Evolutionary conservation across 2,113 vertebrate species (phyloP), one percentile per base, ranked within the genome.

Genomic region (Cyphotilapia sp.): DNA sequence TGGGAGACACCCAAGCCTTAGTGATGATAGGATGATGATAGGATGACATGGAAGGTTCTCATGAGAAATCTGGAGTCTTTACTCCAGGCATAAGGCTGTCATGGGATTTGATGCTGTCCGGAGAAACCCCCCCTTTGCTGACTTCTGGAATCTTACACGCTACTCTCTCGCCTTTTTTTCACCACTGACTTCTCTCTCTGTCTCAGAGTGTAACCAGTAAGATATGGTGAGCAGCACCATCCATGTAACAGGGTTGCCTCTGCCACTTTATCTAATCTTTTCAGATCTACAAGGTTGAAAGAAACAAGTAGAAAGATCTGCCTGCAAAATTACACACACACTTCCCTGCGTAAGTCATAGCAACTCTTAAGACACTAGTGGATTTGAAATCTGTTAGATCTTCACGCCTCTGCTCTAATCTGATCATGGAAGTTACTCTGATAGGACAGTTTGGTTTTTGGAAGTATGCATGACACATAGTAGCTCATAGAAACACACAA

Each of bases 381-480:
- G 69, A 66, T 81, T 87, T 84, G 80, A 80, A 80, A 88, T 83
- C 83, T 85, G 85, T 84, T 86, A 71, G 54, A 88, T 69, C 17
- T 76, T 80, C 83, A 78, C n/a, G 38, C 61, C 56, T 35, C 86
- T 85, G 27, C 47, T 80, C 74, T 53, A 51, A 0, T 81, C n/a
- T 57, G 11, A 81, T 49, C 27, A 31, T 76, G 71, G 4, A 76
- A 49, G 24, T 31, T 31, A 78, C 24, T 78, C 6, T 31, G 42
- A 31, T 78, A 49, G 42, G 42, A 78, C 27, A 29, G 16, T 49
- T 78, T 17, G 9, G 9, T 49, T 49, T 78, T 49, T 31, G 71
- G 42, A 49, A 31, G 42, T 47, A 31, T 49, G 16, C 71, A 19
- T 12, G 16, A 49, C 42, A 78, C 9, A 31, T 12, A 19, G 4